These are phyloP conservation scores for Nyctibius bracteatus DNA, from an alignment of 2,113 vertebrate species.

Conservation along the genomic window DNA sequence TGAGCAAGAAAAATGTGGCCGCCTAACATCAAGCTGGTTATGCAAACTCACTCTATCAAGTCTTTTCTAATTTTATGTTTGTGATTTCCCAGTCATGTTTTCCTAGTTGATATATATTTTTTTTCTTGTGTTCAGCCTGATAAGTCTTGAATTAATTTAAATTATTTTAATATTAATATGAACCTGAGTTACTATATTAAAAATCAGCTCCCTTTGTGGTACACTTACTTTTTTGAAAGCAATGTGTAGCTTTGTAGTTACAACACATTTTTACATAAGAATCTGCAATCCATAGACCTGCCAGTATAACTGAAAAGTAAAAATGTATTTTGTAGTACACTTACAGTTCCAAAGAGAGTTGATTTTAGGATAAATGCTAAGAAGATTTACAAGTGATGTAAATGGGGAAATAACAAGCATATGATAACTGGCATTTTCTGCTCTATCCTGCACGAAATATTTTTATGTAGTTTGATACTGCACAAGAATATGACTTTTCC, in stretches of 20 bases:
- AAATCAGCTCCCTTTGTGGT: not conserved
- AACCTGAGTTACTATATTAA: not conserved
- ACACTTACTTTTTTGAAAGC: not conserved
- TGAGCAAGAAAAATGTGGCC: slow-evolving; percentile 46
- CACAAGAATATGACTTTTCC: not conserved
- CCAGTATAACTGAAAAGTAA: not conserved
- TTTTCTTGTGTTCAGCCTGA: not conserved
- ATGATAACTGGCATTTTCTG: slow-evolving; percentile 52
- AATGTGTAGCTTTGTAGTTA: not conserved
- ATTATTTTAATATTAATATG: not conserved
- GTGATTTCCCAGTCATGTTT: slow-evolving; percentile 71
- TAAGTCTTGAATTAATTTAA: not conserved
- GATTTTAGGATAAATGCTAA: slow-evolving; percentile 7
- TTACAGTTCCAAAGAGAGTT: not conserved
- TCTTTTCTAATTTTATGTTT: slow-evolving; percentile 76
- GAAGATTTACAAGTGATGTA: not conserved
- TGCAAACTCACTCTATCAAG: slow-evolving; percentile 67
- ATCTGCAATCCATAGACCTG: not conserved
- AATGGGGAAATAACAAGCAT: slow-evolving; percentile 77
- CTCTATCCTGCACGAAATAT: slow-evolving; percentile 60
- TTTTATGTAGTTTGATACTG: slow-evolving; percentile 7
- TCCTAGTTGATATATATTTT: not conserved
- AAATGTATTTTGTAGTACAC: not conserved
- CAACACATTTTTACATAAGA: not conserved
- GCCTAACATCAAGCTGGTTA: slow-evolving; percentile 72